A percentile compares a stretch with the other conserved stretches of the same genome.
These are phyloP conservation scores for Esox masquinongy DNA, from an alignment of 2,797 vertebrate genomes.

Conservation along the genomic window DNA sequence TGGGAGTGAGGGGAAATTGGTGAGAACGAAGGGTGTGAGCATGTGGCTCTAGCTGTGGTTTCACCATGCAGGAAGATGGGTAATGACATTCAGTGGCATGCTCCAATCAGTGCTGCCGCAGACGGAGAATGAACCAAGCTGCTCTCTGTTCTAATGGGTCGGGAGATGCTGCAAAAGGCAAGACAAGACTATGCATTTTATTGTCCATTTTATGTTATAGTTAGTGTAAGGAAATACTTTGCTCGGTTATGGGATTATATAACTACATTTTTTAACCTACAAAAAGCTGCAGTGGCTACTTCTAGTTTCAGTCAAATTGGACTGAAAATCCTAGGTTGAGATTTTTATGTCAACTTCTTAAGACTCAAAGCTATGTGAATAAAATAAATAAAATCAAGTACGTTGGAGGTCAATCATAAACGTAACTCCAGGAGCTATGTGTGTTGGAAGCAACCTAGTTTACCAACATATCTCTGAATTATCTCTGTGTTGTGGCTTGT, in stretches of 20 bases:
- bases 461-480: neutral
- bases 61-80: neutral
- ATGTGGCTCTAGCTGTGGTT: neutral
- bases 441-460: neutral
- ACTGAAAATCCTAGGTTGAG: neutral
- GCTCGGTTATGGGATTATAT: neutral
- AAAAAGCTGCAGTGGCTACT: neutral
- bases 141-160: conserved; percentile 9
- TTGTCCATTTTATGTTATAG: neutral
- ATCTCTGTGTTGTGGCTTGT: neutral
- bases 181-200: conserved; percentile 7
- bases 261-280: neutral
- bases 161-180: neutral
- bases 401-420: too few relatives aligned
- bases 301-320: neutral
- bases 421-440: neutral
- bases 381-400: neutral
- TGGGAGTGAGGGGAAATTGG: too few relatives aligned
- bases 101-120: conserved; percentile 3
- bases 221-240: neutral
- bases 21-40: too few relatives aligned
- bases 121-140: conserved; percentile 12
- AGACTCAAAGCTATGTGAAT: neutral
- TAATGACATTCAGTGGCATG: conserved; percentile 18
- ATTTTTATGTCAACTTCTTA: neutral